Evolutionary conservation across 2,797 vertebrate species (phyloP).

Genomic region (Poecilia picta): DNA sequence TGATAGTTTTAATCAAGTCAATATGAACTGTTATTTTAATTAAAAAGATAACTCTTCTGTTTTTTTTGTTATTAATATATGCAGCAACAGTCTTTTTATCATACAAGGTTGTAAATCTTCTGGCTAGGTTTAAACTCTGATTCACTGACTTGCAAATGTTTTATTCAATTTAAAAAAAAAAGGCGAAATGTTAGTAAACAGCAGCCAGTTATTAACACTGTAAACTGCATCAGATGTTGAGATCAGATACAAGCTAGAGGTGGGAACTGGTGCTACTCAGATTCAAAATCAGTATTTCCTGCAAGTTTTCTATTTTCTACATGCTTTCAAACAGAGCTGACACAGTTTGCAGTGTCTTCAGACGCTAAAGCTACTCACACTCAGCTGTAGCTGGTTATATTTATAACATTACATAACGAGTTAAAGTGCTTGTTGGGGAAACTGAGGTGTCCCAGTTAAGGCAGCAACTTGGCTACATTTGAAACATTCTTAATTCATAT

Average conservation of each 20-base stretch:
- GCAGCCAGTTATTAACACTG: background rate
- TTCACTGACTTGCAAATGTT: constrained; percentile 36
- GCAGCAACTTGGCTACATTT: constrained; percentile 59
- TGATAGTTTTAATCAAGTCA: background rate
- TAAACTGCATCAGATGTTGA: constrained; percentile 5
- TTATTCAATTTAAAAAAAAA: constrained; percentile 18
- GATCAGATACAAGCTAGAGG: constrained; percentile 28
- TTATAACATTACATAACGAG: constrained; percentile 72
- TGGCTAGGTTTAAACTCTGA: constrained; percentile 22
- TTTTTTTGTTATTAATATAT: constrained; percentile 26
- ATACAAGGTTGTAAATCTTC: constrained; percentile 26
- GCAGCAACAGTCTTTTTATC: constrained; percentile 40
- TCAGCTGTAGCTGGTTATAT: constrained; percentile 64
- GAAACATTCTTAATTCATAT: constrained; percentile 34
- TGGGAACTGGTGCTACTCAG: constrained; percentile 8
- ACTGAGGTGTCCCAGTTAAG: constrained; percentile 66
- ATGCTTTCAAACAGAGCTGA: constrained; percentile 35
- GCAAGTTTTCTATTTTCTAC: constrained; percentile 13
- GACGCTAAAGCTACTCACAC: constrained; percentile 46
- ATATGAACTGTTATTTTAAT: constrained; percentile 11
- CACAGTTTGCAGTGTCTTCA: constrained; percentile 47
- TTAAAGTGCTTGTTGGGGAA: constrained; percentile 70
- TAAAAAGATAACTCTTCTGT: constrained; percentile 22
- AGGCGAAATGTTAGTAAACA: background rate
- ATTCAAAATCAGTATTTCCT: background rate